A percentile compares a stretch with the other conserved stretches of the same genome.
Evolutionary conservation across 1,140 invertebrate genomes (phyloP).

Genomic region (Andricus grossulariae): DNA sequence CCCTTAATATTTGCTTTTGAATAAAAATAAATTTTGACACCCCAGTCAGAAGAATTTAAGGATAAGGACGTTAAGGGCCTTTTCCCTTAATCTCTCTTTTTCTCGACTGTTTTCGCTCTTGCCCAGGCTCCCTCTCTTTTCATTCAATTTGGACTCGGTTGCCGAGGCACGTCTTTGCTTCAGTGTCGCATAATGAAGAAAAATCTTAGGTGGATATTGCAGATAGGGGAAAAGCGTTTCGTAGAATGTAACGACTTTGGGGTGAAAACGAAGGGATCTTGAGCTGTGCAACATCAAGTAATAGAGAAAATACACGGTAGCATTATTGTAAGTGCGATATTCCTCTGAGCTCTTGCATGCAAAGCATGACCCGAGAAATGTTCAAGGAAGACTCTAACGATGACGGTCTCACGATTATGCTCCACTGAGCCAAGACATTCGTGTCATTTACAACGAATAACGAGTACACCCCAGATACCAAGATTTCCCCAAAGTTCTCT

Average conservation of each 20-base stretch:
- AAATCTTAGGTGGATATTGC: conserved; percentile 52
- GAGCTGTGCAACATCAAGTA: neutral
- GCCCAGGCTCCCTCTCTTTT: no score
- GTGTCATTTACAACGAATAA: conserved; percentile 8
- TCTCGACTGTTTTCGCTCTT: no score
- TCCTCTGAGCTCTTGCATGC: conserved; percentile 21
- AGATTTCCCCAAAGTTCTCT: neutral
- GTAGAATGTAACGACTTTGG: conserved; percentile 25
- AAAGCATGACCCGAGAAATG: conserved; percentile 9
- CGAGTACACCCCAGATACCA: neutral
- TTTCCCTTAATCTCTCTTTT: no score
- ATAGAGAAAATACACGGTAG: neutral
- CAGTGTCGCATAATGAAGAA: conserved; percentile 47
- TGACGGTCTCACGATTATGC: conserved; percentile 23
- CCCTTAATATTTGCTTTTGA: no score
- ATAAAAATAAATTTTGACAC: no score
- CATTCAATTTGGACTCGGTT: no score
- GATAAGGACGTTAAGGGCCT: no score
- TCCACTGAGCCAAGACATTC: conserved; percentile 16
- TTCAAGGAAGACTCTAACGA: conserved; percentile 15
- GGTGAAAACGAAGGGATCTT: conserved; percentile 16
- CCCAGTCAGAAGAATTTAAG: no score
- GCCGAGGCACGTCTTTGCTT: no score
- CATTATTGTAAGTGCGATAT: conserved; percentile 35
- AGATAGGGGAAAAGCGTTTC: conserved; percentile 33